Conservation (phyloP, 2,113 vertebrate genomes). For the Melanerpes formicivorus region DNA sequence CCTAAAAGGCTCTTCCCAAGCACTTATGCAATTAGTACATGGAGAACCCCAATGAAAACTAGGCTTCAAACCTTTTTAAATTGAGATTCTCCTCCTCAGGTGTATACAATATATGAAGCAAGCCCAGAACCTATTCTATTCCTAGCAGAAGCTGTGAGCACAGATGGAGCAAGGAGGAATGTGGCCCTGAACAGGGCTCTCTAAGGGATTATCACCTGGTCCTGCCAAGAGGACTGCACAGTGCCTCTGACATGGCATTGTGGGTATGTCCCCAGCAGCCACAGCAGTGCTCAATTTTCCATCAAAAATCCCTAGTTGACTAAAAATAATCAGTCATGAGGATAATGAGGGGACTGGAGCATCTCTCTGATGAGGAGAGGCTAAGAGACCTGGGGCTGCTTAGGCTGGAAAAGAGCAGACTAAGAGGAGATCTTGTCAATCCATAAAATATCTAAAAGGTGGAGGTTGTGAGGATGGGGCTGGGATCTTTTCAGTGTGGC, state of each 20-base stretch:
- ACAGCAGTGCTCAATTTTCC: not conserved
- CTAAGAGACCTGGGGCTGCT: too few relatives aligned
- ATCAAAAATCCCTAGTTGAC: not conserved
- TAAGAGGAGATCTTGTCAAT: too few relatives aligned
- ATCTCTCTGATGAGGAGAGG: too few relatives aligned
- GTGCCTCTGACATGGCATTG: not conserved
- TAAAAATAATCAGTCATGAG: not conserved
- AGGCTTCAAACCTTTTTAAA: not conserved
- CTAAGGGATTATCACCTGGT: not conserved
- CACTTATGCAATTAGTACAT: accelerated
- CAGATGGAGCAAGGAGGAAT: not conserved
- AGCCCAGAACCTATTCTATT: not conserved
- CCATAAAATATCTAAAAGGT: too few relatives aligned
- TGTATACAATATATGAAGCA: accelerated
- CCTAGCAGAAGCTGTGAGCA: not conserved
- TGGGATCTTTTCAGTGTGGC: too few relatives aligned
- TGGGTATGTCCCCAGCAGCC: accelerated
- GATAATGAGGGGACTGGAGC: too few relatives aligned
- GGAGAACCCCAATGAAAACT: not conserved
- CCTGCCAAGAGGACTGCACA: not conserved
- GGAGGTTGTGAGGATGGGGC: too few relatives aligned
- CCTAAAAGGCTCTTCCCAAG: not conserved
- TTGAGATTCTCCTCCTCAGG: not conserved
- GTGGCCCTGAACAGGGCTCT: not conserved
- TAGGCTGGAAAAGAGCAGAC: too few relatives aligned